Base-by-base conservation (phyloP, 2,113 vertebrate species). In the Raphicerus campestris region DNA sequence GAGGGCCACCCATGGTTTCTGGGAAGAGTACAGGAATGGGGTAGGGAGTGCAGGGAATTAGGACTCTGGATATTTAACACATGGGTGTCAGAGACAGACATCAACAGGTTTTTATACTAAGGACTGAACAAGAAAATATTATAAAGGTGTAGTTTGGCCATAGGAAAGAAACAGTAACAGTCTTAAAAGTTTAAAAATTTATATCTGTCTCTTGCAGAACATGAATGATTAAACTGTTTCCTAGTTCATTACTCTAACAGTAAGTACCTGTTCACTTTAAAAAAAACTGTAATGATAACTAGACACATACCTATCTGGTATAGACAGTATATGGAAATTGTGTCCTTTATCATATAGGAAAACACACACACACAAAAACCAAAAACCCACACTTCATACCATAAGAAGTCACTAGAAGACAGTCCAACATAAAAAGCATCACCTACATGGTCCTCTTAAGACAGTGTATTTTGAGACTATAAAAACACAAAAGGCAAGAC, bases 401-500 rank as follows among this genome's bases (percentile, higher is more conserved):
- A 2, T 58, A 96, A 75, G 30, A 51, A 66, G 22, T 73, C 61
- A 83, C 63, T n/a, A 55, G 94, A 53, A 83, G 89, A 49, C 66
- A 93, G 77, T 55, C 45, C 7, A 88, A 63, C 30, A 84, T 47
- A 81, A 73, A 80, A 92, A 70, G 7, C 26, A 78, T 73, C 73
- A 51, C 14, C 28, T 70, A 87, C 7, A 51, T 20, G 17, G 22
- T 45, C 35, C 19, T 95, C 95, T 84, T 61, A 63, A 92, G 60
- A 77, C 19, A 26, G 26, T 49, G 9, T 24, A 42, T 45, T 80
- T 10, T 88, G 60, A 94, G 22, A 81, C 7, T 49, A 80, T 73
- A 95, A 89, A 95, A 89, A 82, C 47, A 13, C 22, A 93, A 88
- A 82, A 89, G 51, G 24, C 47, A 93, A 91, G 66, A 42, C 61